Evolutionary conservation across 2,113 vertebrate genomes (phyloP), one percentile per base, ranked within the genome.

Genomic region (Gambusia affinis): DNA sequence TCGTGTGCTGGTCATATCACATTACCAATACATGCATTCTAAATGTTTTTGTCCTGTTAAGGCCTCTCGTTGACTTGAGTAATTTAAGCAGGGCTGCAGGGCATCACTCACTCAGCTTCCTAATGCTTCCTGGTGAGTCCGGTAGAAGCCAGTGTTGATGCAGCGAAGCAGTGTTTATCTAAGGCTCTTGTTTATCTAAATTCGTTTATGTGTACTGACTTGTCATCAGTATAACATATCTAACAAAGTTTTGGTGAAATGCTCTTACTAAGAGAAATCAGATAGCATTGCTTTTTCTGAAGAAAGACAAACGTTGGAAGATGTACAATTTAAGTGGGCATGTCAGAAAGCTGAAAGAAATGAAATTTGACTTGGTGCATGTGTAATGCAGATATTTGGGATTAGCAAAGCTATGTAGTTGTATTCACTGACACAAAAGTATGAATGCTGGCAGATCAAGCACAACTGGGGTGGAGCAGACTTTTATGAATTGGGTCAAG

Each of bases 21-120:
- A 87, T 90, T 92, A 92, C 91, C 72, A 76, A 71, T 88, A 81
- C 80, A 77, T 83, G 81, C 84, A 87, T 64, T 87, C 81, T 87
- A 84, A 91, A 86, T 76, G 84, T 78, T 72, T 89, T 27, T 76
- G 80, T 70, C 74, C 85, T 85, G 85, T 89, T 88, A 90, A 79
- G 74, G 63, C 71, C 70, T 30, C 33, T 76, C 78, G 77, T 82
- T 82, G 88, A 85, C 83, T 74, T 64, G 28, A 42, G 87, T 88
- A 90, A 92, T 82, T 64, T 70, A 81, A 91, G 87, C 74, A 82
- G 85, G 70, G 31, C 83, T 76, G 70, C 47, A 22, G 73, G 67
- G 83, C 83, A 83, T 75, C 76, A 68, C 70, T 63, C 77, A 64
- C 51, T 87, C 79, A 88, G 88, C 73, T 31, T 14, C 19, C 70